A percentile compares a stretch with the other conserved stretches of the same genome.
These are phyloP conservation scores for Pseudomyrmex sp. DNA, from an alignment of 1,140 invertebrate genomes.

Conservation along the genomic window DNA sequence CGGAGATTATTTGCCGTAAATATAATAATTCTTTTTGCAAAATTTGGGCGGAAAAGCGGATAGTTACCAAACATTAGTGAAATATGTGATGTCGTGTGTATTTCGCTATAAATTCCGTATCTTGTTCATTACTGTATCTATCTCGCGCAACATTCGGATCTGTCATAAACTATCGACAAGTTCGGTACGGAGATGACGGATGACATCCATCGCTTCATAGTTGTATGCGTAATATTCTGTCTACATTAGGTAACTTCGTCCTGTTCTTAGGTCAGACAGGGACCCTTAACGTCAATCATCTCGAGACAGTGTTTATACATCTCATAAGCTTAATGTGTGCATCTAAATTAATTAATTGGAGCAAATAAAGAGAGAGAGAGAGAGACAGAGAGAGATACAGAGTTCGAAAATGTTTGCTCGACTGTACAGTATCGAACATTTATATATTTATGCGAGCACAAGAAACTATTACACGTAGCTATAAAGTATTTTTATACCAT, in stretches of 20 bases:
- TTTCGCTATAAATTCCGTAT: not conserved
- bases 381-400: too few relatives aligned
- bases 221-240: slow-evolving; percentile 13
- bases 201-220: slow-evolving; percentile 32
- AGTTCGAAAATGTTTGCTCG: not conserved
- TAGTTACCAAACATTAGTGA: not conserved
- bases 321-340: slow-evolving; percentile 1
- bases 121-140: not conserved
- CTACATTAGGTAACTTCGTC: slow-evolving; percentile 36
- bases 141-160: slow-evolving; percentile 25
- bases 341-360: slow-evolving; percentile 14
- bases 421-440: not conserved
- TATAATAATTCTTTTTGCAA: too few relatives aligned
- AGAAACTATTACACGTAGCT: too few relatives aligned
- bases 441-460: too few relatives aligned
- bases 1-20: too few relatives aligned
- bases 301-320: not conserved
- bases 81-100: not conserved
- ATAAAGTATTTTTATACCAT: not conserved
- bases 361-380: not conserved
- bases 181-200: slow-evolving; percentile 39
- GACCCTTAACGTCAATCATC: not conserved
- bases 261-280: slow-evolving; percentile 20
- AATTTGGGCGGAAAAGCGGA: not conserved
- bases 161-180: slow-evolving; percentile 44